Percentiles rank a stretch among this genome's conserved stretches.
phyloP scores from a whole-genome alignment of 2,113 vertebrate genomes.

The Platichthys flesus region DNA sequence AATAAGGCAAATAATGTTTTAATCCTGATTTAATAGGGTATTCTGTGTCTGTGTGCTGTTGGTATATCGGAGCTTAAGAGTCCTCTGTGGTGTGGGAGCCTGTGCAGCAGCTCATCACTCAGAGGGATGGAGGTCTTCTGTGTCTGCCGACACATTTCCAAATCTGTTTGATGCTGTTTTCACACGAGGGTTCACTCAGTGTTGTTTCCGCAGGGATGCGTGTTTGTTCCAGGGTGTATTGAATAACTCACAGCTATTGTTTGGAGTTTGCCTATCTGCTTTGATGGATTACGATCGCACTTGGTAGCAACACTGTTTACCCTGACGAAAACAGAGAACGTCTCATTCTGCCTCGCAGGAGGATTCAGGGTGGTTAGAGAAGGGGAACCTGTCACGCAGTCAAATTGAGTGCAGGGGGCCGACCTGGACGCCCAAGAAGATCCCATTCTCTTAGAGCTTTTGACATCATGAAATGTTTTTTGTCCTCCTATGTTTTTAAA shows the following conservation, averaged over 20 bases:
- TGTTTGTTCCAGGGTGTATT: constrained; percentile 53
- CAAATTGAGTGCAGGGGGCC: constrained; percentile 24
- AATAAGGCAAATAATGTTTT: background rate
- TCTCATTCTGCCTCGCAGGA: constrained; percentile 9
- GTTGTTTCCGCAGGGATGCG: constrained; percentile 60
- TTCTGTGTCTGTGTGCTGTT: background rate
- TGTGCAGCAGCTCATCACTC: constrained; percentile 39
- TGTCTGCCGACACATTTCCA: constrained; percentile 43
- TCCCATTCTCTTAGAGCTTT: constrained; percentile 11
- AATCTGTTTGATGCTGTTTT: constrained; percentile 45
- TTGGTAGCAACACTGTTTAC: constrained; percentile 33
- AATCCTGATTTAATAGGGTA: background rate
- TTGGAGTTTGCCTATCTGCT: constrained; percentile 41
- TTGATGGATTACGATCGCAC: constrained; percentile 41
- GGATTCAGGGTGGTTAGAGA: constrained; percentile 19
- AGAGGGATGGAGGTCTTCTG: constrained; percentile 29
- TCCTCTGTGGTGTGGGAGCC: constrained; percentile 35
- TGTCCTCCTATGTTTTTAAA: background rate
- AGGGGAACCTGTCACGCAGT: constrained; percentile 37
- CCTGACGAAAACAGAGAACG: constrained; percentile 27
- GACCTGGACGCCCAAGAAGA: constrained; percentile 15
- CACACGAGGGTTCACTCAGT: constrained; percentile 38
- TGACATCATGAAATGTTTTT: background rate
- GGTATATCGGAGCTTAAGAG: constrained; percentile 7
- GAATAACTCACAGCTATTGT: constrained; percentile 58